Evolutionary conservation across 2,888 invertebrate species (phyloP).

Genomic region (Dynastes grantii): DNA sequence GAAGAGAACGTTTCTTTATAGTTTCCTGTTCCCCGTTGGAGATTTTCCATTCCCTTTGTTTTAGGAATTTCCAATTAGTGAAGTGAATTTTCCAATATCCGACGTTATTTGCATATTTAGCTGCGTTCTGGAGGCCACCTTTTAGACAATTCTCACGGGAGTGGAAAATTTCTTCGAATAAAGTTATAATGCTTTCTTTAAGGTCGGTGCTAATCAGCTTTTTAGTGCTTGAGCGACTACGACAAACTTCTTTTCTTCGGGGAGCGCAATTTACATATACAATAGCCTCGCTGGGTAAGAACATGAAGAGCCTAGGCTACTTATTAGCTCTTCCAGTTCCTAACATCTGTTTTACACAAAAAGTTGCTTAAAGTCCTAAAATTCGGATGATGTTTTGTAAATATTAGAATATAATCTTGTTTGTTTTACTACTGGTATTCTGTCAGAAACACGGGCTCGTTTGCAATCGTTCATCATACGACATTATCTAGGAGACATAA

Average conservation of each 20-base stretch:
- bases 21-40: background rate
- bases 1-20: background rate
- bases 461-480: slow-evolving; percentile 1
- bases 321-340: too few relatives aligned
- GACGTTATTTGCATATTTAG: slow-evolving; percentile 18
- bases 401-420: too few relatives aligned
- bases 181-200: slow-evolving; percentile 10
- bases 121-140: background rate
- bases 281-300: too few relatives aligned
- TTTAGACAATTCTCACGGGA: background rate
- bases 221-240: background rate
- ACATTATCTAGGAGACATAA: slow-evolving; percentile 6
- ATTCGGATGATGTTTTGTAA: background rate
- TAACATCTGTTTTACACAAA: background rate
- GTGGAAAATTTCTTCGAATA: background rate
- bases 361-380: background rate
- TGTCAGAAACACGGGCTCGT: background rate
- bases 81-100: slow-evolving; percentile 9
- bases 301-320: too few relatives aligned
- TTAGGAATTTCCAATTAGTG: background rate
- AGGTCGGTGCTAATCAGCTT: slow-evolving; percentile 13
- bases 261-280: background rate
- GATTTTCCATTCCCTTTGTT: background rate
- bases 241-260: background rate
- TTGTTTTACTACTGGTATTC: too few relatives aligned